Conservation (phyloP, 2,888 invertebrate genomes). For the Pheosia tremula region DNA sequence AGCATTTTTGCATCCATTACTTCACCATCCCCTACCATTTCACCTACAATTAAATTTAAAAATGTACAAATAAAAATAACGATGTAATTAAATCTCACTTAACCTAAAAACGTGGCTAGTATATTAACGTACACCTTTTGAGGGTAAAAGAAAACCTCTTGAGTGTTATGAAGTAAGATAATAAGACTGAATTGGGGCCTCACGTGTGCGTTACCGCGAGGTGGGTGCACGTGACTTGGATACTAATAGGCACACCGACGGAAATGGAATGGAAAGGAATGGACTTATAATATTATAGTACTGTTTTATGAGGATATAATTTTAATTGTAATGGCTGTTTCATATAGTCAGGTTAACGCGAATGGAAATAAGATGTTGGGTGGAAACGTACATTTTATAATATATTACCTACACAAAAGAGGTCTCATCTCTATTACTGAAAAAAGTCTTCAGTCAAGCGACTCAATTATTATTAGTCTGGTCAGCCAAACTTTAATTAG, state of each 20-base stretch:
- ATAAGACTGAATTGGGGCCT: conserved; percentile 52
- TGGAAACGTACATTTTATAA: neutral
- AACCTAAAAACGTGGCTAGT: conserved; percentile 7
- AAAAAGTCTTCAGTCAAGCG: no score
- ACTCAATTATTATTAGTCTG: no score
- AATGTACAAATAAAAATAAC: neutral
- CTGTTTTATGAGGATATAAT: conserved; percentile 7
- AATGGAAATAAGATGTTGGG: neutral
- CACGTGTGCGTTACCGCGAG: conserved; percentile 43
- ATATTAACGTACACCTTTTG: conserved; percentile 26
- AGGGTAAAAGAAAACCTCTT: conserved; percentile 35
- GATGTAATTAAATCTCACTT: conserved; percentile 16
- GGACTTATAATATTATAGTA: conserved; percentile 3
- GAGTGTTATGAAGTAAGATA: conserved; percentile 57
- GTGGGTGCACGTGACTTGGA: conserved; percentile 46
- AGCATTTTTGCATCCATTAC: no score
- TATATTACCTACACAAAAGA: no score
- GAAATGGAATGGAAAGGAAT: conserved; percentile 5
- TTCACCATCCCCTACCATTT: no score
- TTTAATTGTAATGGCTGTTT: conserved; percentile 17
- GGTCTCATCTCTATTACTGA: no score
- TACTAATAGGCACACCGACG: conserved; percentile 12
- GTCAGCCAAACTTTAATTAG: neutral
- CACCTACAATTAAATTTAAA: neutral
- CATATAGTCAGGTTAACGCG: conserved; percentile 5